phyloP scores from a whole-genome alignment of 2,113 vertebrate species.

The Phaethon lepturus region DNA sequence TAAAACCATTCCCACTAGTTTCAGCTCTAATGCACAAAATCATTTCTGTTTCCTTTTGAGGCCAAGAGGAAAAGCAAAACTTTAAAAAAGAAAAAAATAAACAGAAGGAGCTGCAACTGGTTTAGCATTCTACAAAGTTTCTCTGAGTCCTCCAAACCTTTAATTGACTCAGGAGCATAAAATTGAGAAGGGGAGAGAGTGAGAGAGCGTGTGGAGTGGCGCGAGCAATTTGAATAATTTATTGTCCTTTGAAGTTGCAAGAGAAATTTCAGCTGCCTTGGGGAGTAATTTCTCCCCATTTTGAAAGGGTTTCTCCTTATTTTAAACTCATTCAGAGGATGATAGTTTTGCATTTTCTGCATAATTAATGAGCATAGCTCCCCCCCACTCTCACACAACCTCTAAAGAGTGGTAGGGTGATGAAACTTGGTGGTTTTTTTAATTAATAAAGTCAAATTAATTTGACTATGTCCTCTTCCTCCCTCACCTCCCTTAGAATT shows the following conservation, averaged over 20 bases:
- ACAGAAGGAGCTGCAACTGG: conserved; percentile 12
- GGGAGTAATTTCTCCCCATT: conserved; percentile 70
- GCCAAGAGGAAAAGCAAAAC: conserved; percentile 14
- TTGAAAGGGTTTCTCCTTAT: conserved; percentile 68
- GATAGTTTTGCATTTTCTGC: conserved; percentile 64
- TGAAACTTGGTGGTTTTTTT: conserved; percentile 48
- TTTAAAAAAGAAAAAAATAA: background rate
- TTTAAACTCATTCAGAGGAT: conserved; percentile 66
- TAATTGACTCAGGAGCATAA: conserved; percentile 72
- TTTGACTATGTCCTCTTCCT: conserved; percentile 24
- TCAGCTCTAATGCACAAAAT: background rate
- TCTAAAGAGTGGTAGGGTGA: conserved; percentile 24
- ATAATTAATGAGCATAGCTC: conserved; percentile 62
- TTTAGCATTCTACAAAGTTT: conserved; percentile 68
- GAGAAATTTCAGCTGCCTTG: conserved; percentile 77
- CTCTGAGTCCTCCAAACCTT: conserved; percentile 51
- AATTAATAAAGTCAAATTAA: conserved; percentile 68
- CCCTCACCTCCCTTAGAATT: background rate
- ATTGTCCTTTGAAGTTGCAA: conserved; percentile 84
- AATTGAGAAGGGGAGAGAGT: conserved; percentile 46
- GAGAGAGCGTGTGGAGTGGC: conserved; percentile 58
- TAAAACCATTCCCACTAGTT: fast-evolving
- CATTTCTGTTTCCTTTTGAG: background rate
- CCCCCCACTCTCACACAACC: background rate
- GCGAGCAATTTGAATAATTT: conserved; percentile 83